These are phyloP conservation scores for Orthonychiurus folsomi DNA, from an alignment of 2,888 invertebrate species.

Conservation along the genomic window DNA sequence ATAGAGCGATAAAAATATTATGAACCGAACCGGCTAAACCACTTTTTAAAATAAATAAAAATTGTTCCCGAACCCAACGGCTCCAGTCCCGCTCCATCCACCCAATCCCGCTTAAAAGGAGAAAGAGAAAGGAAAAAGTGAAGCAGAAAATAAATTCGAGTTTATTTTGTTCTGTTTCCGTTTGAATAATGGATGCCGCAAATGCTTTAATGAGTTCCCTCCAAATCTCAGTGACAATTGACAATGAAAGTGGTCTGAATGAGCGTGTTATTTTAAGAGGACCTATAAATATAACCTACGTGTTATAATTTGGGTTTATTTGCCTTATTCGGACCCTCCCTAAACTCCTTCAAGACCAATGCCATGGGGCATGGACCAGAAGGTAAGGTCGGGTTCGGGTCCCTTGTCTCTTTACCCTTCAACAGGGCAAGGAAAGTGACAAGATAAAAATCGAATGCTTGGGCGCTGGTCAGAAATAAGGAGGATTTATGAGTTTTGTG, in stretches of 20 bases:
- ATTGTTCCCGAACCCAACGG: not conserved
- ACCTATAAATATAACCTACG: not conserved
- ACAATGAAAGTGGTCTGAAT: conserved; percentile 1
- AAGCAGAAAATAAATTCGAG: not conserved
- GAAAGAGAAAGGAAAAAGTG: not conserved
- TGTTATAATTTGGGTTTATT: not conserved
- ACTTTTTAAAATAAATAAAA: not conserved
- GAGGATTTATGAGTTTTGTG: too few species aligned
- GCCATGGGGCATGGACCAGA: too few species aligned
- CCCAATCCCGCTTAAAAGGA: too few species aligned
- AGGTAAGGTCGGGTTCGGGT: too few species aligned
- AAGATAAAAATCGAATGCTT: too few species aligned
- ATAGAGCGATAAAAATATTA: not conserved
- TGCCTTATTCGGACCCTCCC: too few species aligned
- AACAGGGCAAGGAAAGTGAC: too few species aligned
- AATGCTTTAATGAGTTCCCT: not conserved
- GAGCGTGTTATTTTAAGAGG: not conserved
- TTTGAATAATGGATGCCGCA: not conserved
- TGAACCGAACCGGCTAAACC: not conserved
- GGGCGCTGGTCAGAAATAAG: too few species aligned
- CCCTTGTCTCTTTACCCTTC: too few species aligned
- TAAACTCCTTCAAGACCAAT: too few species aligned
- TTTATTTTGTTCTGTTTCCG: too few species aligned
- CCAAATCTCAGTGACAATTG: not conserved
- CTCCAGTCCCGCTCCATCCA: too few species aligned